phyloP scores from a whole-genome alignment of 2,113 vertebrate species.

The Spermophilus dauricus region DNA sequence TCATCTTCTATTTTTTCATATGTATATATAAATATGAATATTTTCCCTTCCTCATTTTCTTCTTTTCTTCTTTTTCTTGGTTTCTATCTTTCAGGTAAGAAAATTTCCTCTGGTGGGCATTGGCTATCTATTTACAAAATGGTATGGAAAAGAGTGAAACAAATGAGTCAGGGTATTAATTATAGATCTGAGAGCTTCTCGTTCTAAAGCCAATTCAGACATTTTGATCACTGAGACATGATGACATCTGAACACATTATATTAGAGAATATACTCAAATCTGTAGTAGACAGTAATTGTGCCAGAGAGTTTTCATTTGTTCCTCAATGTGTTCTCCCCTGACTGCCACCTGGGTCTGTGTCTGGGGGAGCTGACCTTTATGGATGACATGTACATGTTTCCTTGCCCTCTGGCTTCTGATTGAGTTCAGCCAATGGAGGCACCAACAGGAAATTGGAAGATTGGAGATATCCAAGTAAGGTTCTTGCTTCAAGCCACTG shows the following conservation, averaged over 20 bases:
- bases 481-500: neutral
- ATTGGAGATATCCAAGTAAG: neutral
- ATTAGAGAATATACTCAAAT: neutral
- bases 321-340: neutral
- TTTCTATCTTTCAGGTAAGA: neutral
- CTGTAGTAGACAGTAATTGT: neutral
- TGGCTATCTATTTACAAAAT: neutral
- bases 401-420: neutral
- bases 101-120: neutral
- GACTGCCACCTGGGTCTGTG: neutral
- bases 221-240: neutral
- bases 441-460: neutral
- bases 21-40: neutral
- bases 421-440: neutral
- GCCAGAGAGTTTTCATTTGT: neutral
- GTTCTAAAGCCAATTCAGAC: neutral
- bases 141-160: neutral
- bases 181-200: neutral
- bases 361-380: neutral
- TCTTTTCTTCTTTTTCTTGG: neutral
- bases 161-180: neutral
- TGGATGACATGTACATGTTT: neutral
- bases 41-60: neutral
- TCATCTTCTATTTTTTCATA: constrained; percentile 5
- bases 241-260: neutral